These are phyloP conservation scores for Blennius ocellaris DNA, from an alignment of 2,113 vertebrate genomes.

Conservation along the genomic window DNA sequence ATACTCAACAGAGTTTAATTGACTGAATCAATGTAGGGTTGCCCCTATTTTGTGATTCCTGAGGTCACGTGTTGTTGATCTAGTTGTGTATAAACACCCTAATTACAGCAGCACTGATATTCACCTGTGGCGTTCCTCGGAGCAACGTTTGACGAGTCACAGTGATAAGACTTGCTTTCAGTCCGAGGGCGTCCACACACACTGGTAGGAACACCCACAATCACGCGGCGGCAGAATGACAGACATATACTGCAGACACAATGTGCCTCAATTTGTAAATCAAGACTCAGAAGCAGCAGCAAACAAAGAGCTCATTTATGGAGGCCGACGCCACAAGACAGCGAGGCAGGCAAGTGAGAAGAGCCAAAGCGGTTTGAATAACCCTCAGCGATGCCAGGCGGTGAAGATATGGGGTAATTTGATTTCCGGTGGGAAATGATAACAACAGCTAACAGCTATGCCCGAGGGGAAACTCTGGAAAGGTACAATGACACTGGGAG, in stretches of 20 bases:
- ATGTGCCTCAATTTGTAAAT: slow-evolving; percentile 82
- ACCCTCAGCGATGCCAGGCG: slow-evolving; percentile 70
- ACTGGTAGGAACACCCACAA: slow-evolving; percentile 31
- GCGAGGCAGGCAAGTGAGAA: slow-evolving; percentile 64
- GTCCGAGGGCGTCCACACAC: slow-evolving; percentile 49
- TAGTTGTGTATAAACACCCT: slow-evolving; percentile 40
- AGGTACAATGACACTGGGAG: slow-evolving; percentile 54
- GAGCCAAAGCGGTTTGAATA: slow-evolving; percentile 81
- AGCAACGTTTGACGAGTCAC: slow-evolving; percentile 54
- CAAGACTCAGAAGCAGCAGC: slow-evolving; percentile 77
- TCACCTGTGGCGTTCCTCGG: slow-evolving; percentile 35
- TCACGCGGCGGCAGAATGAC: slow-evolving; percentile 50
- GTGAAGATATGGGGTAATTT: slow-evolving; percentile 76
- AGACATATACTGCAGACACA: slow-evolving; percentile 63
- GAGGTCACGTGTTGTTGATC: slow-evolving; percentile 32
- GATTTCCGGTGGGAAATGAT: slow-evolving; percentile 80
- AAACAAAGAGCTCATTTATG: slow-evolving; percentile 83
- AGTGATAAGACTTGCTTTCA: slow-evolving; percentile 53
- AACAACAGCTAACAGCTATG: slow-evolving; percentile 72
- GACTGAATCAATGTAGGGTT: slow-evolving; percentile 10
- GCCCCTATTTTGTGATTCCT: slow-evolving; percentile 17
- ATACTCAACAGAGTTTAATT: neutral
- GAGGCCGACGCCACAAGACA: slow-evolving; percentile 78
- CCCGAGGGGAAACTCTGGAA: slow-evolving; percentile 54
- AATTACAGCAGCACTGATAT: slow-evolving; percentile 47